Evolutionary conservation across 35 echinoderm and acorn worm genomes (phyloP).

Genomic region (Diadema setosum): DNA sequence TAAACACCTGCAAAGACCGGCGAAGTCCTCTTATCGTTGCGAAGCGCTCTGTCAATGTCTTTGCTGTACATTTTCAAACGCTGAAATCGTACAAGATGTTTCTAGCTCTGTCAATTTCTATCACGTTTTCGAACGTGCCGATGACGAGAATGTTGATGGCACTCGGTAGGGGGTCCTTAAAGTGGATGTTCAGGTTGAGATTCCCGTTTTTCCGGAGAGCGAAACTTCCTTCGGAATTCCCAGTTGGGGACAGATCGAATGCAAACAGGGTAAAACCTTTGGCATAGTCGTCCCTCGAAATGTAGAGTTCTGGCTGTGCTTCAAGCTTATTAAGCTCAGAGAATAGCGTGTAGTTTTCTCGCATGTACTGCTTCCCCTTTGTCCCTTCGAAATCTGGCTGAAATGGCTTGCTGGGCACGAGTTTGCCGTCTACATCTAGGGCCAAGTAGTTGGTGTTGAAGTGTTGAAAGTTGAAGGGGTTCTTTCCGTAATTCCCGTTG

Average conservation of each 20-base stretch:
- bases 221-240: neutral
- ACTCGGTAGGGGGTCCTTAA: neutral
- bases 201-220: neutral
- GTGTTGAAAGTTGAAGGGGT: neutral
- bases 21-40: neutral
- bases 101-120: neutral
- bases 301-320: neutral
- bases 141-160: neutral
- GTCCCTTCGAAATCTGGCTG: neutral
- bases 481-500: too few relatives aligned
- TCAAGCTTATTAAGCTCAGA: too few relatives aligned
- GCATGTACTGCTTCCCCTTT: too few relatives aligned
- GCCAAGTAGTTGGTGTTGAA: neutral
- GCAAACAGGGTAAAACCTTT: neutral
- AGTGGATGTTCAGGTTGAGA: neutral
- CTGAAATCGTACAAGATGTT: too few relatives aligned
- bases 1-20: neutral
- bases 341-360: too few relatives aligned
- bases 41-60: neutral
- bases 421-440: neutral
- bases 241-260: neutral
- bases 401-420: neutral
- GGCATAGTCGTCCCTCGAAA: neutral
- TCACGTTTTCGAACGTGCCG: neutral
- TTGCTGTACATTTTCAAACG: too few relatives aligned